phyloP scores from a whole-genome alignment of 1,140 invertebrate species.

The Trachymyrmex cornetzi region DNA sequence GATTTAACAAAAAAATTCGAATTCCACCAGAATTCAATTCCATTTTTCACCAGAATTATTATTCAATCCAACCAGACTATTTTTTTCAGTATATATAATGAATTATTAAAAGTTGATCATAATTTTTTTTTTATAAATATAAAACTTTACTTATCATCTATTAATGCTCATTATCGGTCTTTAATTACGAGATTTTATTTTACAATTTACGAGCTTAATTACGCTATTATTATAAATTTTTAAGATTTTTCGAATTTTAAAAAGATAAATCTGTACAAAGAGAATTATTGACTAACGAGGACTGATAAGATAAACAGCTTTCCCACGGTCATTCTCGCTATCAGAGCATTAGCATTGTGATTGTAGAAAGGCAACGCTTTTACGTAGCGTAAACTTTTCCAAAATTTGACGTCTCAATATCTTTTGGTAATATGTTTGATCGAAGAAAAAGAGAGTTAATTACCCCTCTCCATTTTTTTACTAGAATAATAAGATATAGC shows the following conservation, averaged over 20 bases:
- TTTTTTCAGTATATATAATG: too few relatives aligned
- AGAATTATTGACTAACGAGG: background rate
- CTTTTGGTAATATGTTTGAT: background rate
- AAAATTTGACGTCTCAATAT: conserved; percentile 1
- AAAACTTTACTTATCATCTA: too few relatives aligned
- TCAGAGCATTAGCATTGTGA: background rate
- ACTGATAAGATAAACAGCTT: conserved; percentile 20
- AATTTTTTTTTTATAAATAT: background rate
- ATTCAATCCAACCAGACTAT: too few relatives aligned
- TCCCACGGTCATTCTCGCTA: conserved; percentile 28
- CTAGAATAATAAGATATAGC: conserved; percentile 71
- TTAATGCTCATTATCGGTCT: too few relatives aligned
- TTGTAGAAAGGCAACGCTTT: background rate
- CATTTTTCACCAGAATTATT: too few relatives aligned
- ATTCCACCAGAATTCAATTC: too few relatives aligned
- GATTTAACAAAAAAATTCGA: too few relatives aligned
- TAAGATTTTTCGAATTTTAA: background rate
- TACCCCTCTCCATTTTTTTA: background rate
- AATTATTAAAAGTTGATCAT: conserved; percentile 23
- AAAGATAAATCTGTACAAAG: background rate
- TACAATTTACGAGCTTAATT: too few relatives aligned
- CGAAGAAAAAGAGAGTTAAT: conserved; percentile 67
- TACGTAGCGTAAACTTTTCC: background rate
- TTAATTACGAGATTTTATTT: too few relatives aligned
- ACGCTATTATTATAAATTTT: background rate